A percentile compares a stretch with the other conserved stretches of the same genome.
phyloP scores from a whole-genome alignment of 2,888 invertebrate species.

The Ferdinandea cuprea region DNA sequence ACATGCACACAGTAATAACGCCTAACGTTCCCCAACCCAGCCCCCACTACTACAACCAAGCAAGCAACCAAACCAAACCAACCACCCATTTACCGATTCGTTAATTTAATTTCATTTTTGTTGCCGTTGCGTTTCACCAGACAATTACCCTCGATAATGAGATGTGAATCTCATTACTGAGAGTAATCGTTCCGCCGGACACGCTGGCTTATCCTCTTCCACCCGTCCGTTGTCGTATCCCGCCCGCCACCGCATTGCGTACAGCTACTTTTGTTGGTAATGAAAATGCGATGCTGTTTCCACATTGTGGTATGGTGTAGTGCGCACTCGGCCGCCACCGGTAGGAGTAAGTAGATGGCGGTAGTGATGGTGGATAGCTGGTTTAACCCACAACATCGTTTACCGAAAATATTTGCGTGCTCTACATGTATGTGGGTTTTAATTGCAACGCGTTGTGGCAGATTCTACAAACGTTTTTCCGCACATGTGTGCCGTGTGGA shows the following conservation, averaged over 20 bases:
- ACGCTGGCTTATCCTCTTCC: constrained; percentile 11
- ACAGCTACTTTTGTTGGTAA: constrained; percentile 24
- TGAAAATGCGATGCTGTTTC: constrained; percentile 70
- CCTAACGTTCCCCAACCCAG: background rate
- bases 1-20: background rate
- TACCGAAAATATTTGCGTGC: constrained; percentile 72
- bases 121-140: constrained; percentile 74
- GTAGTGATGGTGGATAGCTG: too few relatives aligned
- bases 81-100: constrained; percentile 41
- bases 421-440: constrained; percentile 64
- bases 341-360: background rate
- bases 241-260: background rate
- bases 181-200: constrained; percentile 70
- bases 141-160: constrained; percentile 75
- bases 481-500: background rate
- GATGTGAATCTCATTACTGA: constrained; percentile 73
- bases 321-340: background rate
- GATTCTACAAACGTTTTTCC: constrained; percentile 47
- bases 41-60: background rate
- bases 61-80: background rate
- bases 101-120: constrained; percentile 72
- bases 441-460: constrained; percentile 69
- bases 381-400: constrained; percentile 51
- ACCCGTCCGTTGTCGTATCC: background rate
- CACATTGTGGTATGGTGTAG: constrained; percentile 55